These are phyloP conservation scores for Pocota personata DNA, from an alignment of 2,888 invertebrate genomes.

Conservation along the genomic window DNA sequence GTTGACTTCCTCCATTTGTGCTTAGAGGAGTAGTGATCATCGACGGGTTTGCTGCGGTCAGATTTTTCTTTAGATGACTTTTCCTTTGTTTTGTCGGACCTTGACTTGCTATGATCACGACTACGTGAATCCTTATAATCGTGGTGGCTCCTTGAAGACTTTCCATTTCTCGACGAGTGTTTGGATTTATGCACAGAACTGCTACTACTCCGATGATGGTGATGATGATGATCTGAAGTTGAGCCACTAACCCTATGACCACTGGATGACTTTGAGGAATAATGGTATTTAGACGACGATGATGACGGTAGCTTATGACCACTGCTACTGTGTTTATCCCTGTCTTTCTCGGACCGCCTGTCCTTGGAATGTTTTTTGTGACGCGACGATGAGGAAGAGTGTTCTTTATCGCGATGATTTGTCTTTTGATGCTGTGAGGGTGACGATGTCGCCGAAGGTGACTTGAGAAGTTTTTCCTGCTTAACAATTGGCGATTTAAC, in stretches of 20 bases:
- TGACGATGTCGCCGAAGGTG: conserved; percentile 50
- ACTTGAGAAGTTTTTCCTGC: conserved; percentile 30
- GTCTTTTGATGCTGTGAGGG: conserved; percentile 35
- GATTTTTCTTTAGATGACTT: conserved; percentile 79
- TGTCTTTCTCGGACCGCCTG: conserved; percentile 43
- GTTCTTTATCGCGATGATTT: conserved; percentile 48
- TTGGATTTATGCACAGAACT: conserved; percentile 76
- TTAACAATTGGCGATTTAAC: conserved; percentile 20
- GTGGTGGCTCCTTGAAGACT: conserved; percentile 82
- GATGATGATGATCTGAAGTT: conserved; percentile 56
- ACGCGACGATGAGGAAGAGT: conserved; percentile 76
- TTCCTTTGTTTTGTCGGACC: conserved; percentile 72
- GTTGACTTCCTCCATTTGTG: conserved; percentile 88
- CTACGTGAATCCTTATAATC: conserved; percentile 78
- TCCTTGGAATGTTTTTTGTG: conserved; percentile 78
- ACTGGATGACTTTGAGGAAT: conserved; percentile 76
- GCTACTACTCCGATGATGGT: conserved; percentile 76
- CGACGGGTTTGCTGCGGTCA: conserved; percentile 79
- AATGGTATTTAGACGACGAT: conserved; percentile 44
- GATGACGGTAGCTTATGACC: conserved; percentile 60
- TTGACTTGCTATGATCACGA: conserved; percentile 77
- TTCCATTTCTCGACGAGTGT: conserved; percentile 76
- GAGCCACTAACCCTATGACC: conserved; percentile 58
- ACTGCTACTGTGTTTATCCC: conserved; percentile 74
- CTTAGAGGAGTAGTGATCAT: conserved; percentile 89